These are phyloP conservation scores for Brachypalpus laphriformis DNA, from an alignment of 2,888 invertebrate genomes.

Conservation along the genomic window DNA sequence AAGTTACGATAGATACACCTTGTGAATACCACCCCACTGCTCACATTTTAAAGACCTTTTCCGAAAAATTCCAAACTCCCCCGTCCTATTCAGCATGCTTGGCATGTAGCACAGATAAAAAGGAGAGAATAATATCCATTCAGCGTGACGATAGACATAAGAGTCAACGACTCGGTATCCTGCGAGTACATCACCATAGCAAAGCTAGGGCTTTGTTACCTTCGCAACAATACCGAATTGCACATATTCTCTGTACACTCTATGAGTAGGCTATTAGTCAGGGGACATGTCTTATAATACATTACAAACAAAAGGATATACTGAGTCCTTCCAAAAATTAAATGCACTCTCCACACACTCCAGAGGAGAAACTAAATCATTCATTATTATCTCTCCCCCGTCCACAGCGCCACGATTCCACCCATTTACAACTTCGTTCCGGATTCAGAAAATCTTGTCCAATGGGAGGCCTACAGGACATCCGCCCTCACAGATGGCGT, in stretches of 20 bases:
- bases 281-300: slow-evolving; percentile 57
- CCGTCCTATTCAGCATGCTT: slow-evolving; percentile 42
- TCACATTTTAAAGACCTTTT: slow-evolving; percentile 16
- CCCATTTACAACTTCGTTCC: slow-evolving; percentile 94
- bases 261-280: slow-evolving; percentile 58
- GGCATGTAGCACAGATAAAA: slow-evolving; percentile 58
- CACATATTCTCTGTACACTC: slow-evolving; percentile 30
- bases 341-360: slow-evolving; percentile 42
- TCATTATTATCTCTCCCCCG: slow-evolving; percentile 7
- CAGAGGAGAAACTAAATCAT: slow-evolving; percentile 34
- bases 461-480: slow-evolving; percentile 88
- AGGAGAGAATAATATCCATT: slow-evolving; percentile 48
- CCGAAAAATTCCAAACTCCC: neutral
- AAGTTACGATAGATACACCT: slow-evolving; percentile 36
- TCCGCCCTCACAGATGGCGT: slow-evolving; percentile 84
- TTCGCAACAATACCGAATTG: slow-evolving; percentile 36
- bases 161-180: slow-evolving; percentile 32
- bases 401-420: slow-evolving; percentile 79
- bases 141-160: slow-evolving; percentile 47
- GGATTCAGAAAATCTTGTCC: slow-evolving; percentile 89
- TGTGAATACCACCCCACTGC: neutral
- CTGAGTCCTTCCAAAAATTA: slow-evolving; percentile 32
- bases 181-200: neutral
- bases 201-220: slow-evolving; percentile 19
- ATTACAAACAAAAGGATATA: slow-evolving; percentile 34